Percentiles rank a stretch among this genome's conserved stretches.
These are phyloP conservation scores for Automeris io DNA, from an alignment of 2,888 invertebrate genomes.

Conservation along the genomic window DNA sequence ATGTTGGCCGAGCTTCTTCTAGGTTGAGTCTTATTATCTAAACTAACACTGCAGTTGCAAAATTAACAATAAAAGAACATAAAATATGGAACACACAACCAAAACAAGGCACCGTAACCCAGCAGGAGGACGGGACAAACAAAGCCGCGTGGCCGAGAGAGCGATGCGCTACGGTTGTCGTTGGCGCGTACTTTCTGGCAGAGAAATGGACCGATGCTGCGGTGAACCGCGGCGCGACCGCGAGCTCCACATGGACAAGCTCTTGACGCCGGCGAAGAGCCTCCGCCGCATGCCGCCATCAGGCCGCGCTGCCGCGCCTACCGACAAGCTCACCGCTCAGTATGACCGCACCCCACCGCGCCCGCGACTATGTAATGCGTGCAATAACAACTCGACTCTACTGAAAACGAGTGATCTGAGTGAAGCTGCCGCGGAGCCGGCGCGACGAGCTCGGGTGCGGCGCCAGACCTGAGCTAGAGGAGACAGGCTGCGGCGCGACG, in stretches of 20 bases:
- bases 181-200: constrained; percentile 88
- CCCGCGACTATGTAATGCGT: constrained; percentile 66
- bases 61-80: constrained; percentile 49
- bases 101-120: constrained; percentile 62
- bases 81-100: constrained; percentile 63
- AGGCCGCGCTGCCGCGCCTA: constrained; percentile 72
- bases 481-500: constrained; percentile 80
- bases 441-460: constrained; percentile 56
- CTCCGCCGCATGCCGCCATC: constrained; percentile 84
- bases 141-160: constrained; percentile 68
- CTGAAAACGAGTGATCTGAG: constrained; percentile 68
- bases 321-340: constrained; percentile 70
- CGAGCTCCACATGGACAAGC: constrained; percentile 85
- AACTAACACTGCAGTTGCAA: constrained; percentile 68
- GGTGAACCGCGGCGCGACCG: constrained; percentile 81
- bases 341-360: constrained; percentile 61
- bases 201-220: constrained; percentile 89
- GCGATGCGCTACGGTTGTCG: constrained; percentile 62
- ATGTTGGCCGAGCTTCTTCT: constrained; percentile 63
- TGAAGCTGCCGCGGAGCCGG: constrained; percentile 54
- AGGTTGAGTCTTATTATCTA: constrained; percentile 53
- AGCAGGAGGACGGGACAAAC: constrained; percentile 61
- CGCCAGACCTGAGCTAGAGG: constrained; percentile 83
- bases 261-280: constrained; percentile 88
- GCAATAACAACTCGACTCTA: constrained; percentile 69